Conservation (phyloP, 2,113 vertebrate species). For the Elanoides forficatus region DNA sequence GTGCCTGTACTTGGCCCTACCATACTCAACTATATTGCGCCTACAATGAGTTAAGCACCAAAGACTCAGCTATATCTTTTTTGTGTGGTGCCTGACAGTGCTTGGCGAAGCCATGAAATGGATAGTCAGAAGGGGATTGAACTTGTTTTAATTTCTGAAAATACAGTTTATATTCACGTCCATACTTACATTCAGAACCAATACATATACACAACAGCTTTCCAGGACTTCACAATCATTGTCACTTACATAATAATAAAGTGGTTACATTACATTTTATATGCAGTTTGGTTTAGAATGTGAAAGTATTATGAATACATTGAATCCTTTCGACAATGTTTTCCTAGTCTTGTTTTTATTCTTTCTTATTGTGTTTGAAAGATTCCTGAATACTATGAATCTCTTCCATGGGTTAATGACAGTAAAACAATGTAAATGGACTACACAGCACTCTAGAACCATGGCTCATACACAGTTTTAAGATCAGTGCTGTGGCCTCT, state of each 20-base stretch:
- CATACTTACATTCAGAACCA: not conserved
- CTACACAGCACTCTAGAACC: not conserved
- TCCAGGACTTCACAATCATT: not conserved
- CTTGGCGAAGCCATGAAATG: not conserved
- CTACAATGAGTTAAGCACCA: not conserved
- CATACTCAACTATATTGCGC: not conserved
- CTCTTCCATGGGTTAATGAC: not conserved
- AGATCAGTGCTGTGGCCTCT: not conserved
- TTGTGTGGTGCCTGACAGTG: not conserved
- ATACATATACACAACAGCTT: not conserved
- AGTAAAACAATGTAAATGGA: not conserved
- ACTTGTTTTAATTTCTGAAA: slow-evolving; percentile 24
- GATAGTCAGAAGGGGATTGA: not conserved
- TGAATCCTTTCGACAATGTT: not conserved
- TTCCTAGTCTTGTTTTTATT: not conserved
- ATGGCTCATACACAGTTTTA: not conserved
- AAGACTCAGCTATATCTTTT: not conserved
- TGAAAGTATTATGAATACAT: not conserved
- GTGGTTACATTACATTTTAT: not conserved
- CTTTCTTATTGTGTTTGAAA: not conserved
- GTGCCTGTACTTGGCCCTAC: not conserved
- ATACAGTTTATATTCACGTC: not conserved
- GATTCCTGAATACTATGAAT: not conserved
- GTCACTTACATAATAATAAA: not conserved
- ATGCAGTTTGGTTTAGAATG: not conserved